These are phyloP conservation scores for Disparrhopalites patrizii DNA, from an alignment of 2,888 invertebrate species.

Conservation along the genomic window DNA sequence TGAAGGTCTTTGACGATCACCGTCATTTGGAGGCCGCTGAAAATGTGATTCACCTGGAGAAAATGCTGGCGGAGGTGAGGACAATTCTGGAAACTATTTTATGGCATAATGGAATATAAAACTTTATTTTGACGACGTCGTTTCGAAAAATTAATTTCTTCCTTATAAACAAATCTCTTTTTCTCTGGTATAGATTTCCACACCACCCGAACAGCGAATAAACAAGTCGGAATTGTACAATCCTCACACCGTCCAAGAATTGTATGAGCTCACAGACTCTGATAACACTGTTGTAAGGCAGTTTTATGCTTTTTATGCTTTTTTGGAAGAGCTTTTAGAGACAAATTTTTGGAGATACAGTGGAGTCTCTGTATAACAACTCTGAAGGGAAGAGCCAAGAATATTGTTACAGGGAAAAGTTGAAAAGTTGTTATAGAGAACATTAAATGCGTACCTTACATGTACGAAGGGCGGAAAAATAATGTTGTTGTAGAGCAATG, in stretches of 20 bases:
- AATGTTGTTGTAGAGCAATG: background rate
- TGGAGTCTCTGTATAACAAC: too few relatives aligned
- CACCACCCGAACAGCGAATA: constrained; percentile 61
- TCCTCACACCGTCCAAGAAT: constrained; percentile 59
- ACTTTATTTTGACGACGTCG: background rate
- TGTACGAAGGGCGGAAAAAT: too few relatives aligned
- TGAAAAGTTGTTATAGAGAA: too few relatives aligned
- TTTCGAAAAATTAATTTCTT: background rate
- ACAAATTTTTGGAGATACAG: too few relatives aligned
- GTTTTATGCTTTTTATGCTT: background rate
- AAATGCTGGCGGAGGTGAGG: constrained; percentile 60
- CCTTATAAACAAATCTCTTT: background rate
- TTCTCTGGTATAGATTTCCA: constrained; percentile 48
- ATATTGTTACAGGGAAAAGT: too few relatives aligned
- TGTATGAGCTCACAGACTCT: constrained; percentile 49
- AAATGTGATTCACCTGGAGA: constrained; percentile 62
- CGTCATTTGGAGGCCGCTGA: constrained; percentile 55
- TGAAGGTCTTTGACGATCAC: constrained; percentile 24
- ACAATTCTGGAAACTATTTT: too few relatives aligned
- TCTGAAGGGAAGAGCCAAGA: too few relatives aligned
- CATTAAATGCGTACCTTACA: too few relatives aligned
- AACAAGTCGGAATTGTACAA: constrained; percentile 63
- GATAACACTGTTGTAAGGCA: background rate
- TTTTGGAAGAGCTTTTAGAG: too few relatives aligned
- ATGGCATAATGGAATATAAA: too few relatives aligned